Conservation (phyloP, 2,113 vertebrate species). For the Etheostoma cragini region DNA sequence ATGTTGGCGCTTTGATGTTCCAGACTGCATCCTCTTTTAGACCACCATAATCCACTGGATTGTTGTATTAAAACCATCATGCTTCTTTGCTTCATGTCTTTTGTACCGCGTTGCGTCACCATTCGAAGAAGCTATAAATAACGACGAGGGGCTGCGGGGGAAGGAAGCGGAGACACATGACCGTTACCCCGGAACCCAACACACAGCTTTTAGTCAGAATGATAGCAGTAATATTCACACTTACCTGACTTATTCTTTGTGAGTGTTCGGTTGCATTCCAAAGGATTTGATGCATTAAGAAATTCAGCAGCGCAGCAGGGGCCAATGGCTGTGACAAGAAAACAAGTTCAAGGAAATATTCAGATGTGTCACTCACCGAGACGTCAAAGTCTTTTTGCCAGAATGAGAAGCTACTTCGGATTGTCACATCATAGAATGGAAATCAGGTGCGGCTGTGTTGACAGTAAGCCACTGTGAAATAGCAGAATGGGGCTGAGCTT, state of each 20-base stretch:
- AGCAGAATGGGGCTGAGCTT: constrained; percentile 59
- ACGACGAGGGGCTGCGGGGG: constrained; percentile 46
- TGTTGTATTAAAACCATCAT: constrained; percentile 72
- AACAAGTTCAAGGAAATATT: constrained; percentile 62
- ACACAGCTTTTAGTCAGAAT: constrained; percentile 33
- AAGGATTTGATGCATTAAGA: constrained; percentile 56
- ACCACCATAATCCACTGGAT: constrained; percentile 69
- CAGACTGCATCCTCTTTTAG: constrained; percentile 62
- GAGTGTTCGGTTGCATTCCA: too few relatives aligned
- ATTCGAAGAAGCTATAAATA: constrained; percentile 75
- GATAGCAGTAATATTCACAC: constrained; percentile 43
- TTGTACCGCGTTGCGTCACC: constrained; percentile 67
- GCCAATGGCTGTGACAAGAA: constrained; percentile 47
- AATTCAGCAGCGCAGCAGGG: constrained; percentile 48
- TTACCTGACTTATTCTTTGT: constrained; percentile 49
- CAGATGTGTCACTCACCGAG: constrained; percentile 50
- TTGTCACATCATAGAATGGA: constrained; percentile 42
- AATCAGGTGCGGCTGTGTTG: constrained; percentile 59
- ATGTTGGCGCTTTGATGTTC: constrained; percentile 56
- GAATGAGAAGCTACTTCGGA: constrained; percentile 32
- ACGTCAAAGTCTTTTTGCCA: constrained; percentile 36
- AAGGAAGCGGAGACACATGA: constrained; percentile 29
- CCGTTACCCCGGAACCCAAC: constrained; percentile 37
- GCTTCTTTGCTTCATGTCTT: constrained; percentile 68
- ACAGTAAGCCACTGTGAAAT: constrained; percentile 59